Percentiles rank a stretch among this genome's conserved stretches.
Evolutionary conservation across 2,797 vertebrate genomes (phyloP).

Genomic region (Mustela erminea): DNA sequence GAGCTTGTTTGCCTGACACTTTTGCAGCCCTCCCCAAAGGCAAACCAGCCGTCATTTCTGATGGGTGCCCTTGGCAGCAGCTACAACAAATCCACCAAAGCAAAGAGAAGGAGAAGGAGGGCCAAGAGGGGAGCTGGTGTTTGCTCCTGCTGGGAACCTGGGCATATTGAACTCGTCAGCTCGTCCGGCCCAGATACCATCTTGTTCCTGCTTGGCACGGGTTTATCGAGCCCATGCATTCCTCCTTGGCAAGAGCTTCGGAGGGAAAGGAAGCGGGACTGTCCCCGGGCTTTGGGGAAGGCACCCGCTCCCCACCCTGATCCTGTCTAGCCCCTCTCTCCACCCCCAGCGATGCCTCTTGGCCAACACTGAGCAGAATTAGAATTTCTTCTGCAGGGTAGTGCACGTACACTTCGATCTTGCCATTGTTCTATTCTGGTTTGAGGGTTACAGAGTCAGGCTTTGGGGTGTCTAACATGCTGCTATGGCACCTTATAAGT

Average conservation of each 20-base stretch:
- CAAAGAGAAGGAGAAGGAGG: conserved; percentile 8
- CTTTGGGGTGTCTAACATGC: background rate
- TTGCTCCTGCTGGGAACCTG: conserved; percentile 30
- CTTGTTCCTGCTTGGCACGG: conserved; percentile 67
- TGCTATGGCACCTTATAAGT: background rate
- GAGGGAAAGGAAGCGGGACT: conserved; percentile 29
- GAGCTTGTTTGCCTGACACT: conserved; percentile 9
- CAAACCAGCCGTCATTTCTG: conserved; percentile 29
- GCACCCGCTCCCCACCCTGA: background rate
- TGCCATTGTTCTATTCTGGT: background rate
- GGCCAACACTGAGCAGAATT: background rate
- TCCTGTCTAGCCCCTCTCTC: background rate
- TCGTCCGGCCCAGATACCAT: conserved; percentile 35
- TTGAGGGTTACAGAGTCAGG: background rate
- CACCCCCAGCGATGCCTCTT: background rate
- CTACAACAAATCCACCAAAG: conserved; percentile 66
- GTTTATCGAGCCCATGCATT: conserved; percentile 14
- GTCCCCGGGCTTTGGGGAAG: background rate
- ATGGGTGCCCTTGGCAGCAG: conserved; percentile 26
- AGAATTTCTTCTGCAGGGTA: background rate
- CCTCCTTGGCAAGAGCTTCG: conserved; percentile 44
- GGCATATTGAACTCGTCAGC: conserved; percentile 26
- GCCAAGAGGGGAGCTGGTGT: background rate
- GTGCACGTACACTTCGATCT: background rate
- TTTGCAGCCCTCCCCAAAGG: background rate